A percentile compares a stretch with the other conserved stretches of the same genome.
Evolutionary conservation across 2,888 invertebrate genomes (phyloP).

Genomic region (Ferrisia virgata): DNA sequence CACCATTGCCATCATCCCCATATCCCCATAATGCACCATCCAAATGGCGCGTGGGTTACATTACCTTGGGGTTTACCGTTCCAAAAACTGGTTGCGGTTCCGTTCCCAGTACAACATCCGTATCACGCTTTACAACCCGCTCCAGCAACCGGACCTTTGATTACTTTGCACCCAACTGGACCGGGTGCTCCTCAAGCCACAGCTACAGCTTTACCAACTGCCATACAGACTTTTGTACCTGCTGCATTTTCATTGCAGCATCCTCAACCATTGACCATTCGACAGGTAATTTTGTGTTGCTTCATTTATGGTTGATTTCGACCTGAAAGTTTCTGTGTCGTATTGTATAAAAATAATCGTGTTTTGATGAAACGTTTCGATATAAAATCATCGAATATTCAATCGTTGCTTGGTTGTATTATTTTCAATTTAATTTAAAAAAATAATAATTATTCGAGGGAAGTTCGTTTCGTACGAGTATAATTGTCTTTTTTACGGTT

Average conservation of each 20-base stretch:
- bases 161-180: conserved; percentile 29
- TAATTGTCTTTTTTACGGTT: too few species aligned
- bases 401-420: too few species aligned
- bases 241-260: conserved; percentile 33
- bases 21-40: conserved; percentile 39
- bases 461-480: too few species aligned
- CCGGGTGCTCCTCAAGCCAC: conserved; percentile 1
- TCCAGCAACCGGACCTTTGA: conserved; percentile 32
- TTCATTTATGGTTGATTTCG: too few species aligned
- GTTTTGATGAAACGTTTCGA: too few species aligned
- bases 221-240: conserved; percentile 36
- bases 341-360: too few species aligned
- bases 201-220: conserved; percentile 29
- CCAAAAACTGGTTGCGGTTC: conserved; percentile 41
- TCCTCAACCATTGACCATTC: conserved; percentile 36
- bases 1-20: background rate
- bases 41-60: conserved; percentile 44
- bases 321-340: too few species aligned
- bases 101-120: conserved; percentile 43
- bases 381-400: too few species aligned
- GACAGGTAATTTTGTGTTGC: conserved; percentile 39
- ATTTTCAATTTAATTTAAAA: too few species aligned
- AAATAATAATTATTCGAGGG: too few species aligned
- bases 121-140: conserved; percentile 38
- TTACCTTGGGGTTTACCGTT: conserved; percentile 43